Evolutionary conservation across 2,888 invertebrate genomes (phyloP), one percentile per base, ranked within the genome.

Genomic region (Ditula angustiorana): DNA sequence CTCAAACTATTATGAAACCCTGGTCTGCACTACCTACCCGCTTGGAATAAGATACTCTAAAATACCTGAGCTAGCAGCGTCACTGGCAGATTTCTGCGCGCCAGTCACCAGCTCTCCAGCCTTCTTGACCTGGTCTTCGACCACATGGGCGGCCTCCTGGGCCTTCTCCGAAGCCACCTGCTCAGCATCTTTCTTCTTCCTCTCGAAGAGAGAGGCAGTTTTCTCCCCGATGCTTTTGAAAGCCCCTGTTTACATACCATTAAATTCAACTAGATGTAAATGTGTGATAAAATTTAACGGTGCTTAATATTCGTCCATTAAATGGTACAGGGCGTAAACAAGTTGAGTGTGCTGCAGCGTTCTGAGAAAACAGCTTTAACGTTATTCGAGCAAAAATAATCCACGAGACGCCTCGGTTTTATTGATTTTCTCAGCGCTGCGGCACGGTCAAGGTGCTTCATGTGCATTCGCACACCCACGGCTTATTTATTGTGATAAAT

Each of bases 201-300:
- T 94, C 62, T 95, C 94, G 85, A 96, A 95, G 70, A 96, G 91
- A 58, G 94, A 95, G 68, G 95, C 95, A 21, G 96, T 95, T 88
- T 95, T 95, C 83, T 95, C 95, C 67, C 96, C 95, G 79, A 96
- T 92, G 88, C 93, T 95, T 88, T 95, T 95, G 86, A 96, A 90
- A 69, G 95, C 95, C 71, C 95, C 95, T 95, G 85, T n/a, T 49
- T 30, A 56, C n/a, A 52, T 66, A 13, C 46, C 47, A 52, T 19
- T 60, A 0, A 77, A 79, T 41, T 68, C n/a, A n/a, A 67, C 61
- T 64, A 47, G 60, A 67, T 69, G 70, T 55, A 63, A 67, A 72
- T 71, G 69, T 61, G 59, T 61, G 62, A 69, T 76, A 72, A 74
- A 71, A 65, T 71, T 74, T 74, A 69, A 76, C 67, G 71, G 44